A percentile compares a stretch with the other conserved stretches of the same genome.
These are phyloP conservation scores for Egretta garzetta DNA, from an alignment of 2,113 vertebrate genomes.

Conservation along the genomic window DNA sequence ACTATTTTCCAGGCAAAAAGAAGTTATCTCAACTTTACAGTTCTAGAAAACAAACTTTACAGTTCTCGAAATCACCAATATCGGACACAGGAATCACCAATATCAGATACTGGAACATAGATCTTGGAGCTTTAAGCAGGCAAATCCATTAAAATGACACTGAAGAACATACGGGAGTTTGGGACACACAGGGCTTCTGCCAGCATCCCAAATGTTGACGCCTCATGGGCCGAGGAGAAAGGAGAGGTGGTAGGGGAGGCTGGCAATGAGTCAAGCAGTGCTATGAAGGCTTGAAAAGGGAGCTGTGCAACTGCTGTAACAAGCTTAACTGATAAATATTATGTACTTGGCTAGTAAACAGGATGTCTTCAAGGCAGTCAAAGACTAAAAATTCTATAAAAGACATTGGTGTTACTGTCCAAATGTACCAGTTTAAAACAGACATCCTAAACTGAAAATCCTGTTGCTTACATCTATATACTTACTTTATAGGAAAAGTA, in stretches of 20 bases:
- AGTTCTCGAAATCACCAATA: background rate
- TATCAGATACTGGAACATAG: background rate
- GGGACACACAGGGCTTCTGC: background rate
- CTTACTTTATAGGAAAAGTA: background rate
- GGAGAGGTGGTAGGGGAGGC: background rate
- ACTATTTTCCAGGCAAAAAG: background rate
- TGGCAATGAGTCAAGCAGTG: background rate
- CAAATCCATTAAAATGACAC: background rate
- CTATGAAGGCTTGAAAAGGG: background rate
- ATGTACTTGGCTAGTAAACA: background rate
- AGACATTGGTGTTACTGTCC: background rate
- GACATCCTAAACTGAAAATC: background rate
- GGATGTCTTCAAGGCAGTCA: background rate
- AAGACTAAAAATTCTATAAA: background rate
- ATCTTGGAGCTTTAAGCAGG: background rate
- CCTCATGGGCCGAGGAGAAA: background rate
- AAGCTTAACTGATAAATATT: background rate
- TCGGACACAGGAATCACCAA: background rate
- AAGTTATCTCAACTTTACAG: background rate
- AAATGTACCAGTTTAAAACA: background rate
- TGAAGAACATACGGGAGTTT: background rate
- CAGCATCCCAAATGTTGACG: background rate
- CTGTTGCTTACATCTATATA: background rate
- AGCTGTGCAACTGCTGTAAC: background rate
- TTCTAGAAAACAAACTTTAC: background rate